Percentiles rank a stretch among this genome's conserved stretches.
phyloP scores from a whole-genome alignment of 2,113 vertebrate species.

The Triplophysa tibetana region DNA sequence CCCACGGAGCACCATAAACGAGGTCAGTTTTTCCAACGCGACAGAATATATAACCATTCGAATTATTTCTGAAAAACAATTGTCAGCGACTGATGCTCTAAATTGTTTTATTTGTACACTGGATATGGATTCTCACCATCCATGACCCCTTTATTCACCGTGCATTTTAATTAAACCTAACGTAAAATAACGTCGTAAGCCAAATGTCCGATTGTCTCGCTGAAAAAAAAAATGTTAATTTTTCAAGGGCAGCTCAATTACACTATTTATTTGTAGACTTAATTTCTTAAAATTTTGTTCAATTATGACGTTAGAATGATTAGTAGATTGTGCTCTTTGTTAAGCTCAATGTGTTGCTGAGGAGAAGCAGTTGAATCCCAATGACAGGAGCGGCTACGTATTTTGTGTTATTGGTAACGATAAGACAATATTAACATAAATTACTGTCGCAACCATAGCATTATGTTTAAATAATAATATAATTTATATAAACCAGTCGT shows the following conservation, averaged over 20 bases:
- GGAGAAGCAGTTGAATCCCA: not conserved
- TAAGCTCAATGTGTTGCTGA: not conserved
- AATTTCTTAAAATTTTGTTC: not conserved
- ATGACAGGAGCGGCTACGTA: not conserved
- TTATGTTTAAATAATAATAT: too few relatives aligned
- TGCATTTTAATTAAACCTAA: not conserved
- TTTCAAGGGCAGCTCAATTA: not conserved
- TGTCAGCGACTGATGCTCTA: not conserved
- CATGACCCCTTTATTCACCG: not conserved
- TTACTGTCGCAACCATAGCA: too few relatives aligned
- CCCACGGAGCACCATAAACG: slow-evolving; percentile 76
- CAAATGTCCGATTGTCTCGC: not conserved
- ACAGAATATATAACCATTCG: slow-evolving; percentile 22
- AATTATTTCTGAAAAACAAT: not conserved
- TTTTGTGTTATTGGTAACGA: not conserved
- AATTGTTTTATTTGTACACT: not conserved
- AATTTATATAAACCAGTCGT: too few relatives aligned
- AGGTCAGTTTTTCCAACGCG: slow-evolving; percentile 75
- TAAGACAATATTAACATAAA: not conserved
- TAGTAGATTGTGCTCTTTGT: not conserved
- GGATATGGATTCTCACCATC: not conserved
- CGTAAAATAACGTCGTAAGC: not conserved
- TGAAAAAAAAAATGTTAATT: not conserved
- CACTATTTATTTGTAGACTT: not conserved
- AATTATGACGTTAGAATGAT: not conserved